Conservation (phyloP, 2,113 vertebrate genomes). For the Acanthisitta chloris region DNA sequence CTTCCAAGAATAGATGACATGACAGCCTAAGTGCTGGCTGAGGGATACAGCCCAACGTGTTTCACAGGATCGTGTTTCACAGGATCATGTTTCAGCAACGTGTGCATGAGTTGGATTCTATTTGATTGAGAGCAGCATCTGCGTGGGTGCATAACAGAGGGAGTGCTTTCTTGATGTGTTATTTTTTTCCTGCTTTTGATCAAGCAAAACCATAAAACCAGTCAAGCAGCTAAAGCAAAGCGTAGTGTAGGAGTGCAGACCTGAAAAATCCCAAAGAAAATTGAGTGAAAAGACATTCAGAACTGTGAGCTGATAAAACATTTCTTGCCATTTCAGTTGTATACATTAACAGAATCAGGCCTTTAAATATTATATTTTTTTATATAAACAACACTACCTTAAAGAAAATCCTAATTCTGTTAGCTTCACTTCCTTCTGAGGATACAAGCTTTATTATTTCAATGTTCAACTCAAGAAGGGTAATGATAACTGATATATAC, state of each 20-base stretch:
- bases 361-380: neutral
- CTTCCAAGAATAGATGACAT: neutral
- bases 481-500: neutral
- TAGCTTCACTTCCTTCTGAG: neutral
- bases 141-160: rapidly evolving
- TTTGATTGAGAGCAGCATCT: neutral
- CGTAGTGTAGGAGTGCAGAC: neutral
- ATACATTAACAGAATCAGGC: neutral
- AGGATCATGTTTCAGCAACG: rapidly evolving
- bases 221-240: neutral
- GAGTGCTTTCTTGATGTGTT: neutral
- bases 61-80: neutral
- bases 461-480: neutral
- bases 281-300: neutral
- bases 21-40: neutral
- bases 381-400: neutral
- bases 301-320: neutral
- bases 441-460: neutral
- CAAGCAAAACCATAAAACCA: neutral
- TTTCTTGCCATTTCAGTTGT: neutral
- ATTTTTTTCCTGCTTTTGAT: neutral
- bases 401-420: neutral
- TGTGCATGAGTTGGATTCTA: neutral
- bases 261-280: neutral
- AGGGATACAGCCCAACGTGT: neutral